Conservation (phyloP, 1,140 invertebrate genomes). For the Hestina assimilis region DNA sequence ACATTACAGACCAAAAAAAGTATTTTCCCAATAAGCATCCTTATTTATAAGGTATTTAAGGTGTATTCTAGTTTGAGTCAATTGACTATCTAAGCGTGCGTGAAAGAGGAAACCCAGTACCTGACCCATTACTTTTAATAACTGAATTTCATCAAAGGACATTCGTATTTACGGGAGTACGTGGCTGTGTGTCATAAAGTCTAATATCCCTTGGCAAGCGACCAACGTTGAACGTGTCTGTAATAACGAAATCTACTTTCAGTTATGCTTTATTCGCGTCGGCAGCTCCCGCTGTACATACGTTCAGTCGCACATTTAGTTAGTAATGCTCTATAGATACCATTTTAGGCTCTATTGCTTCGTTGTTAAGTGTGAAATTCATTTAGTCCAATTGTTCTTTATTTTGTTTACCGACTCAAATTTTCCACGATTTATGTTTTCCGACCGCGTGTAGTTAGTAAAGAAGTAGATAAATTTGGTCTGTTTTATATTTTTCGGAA, state of each 20-base stretch:
- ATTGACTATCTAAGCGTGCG: conserved; percentile 11
- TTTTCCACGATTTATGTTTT: conserved; percentile 2
- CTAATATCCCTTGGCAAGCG: conserved; percentile 35
- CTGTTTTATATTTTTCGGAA: not conserved
- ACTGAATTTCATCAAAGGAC: conserved; percentile 31
- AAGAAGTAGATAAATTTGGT: not conserved
- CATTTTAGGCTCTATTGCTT: not conserved
- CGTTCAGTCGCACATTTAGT: conserved; percentile 14
- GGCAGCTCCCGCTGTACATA: conserved; percentile 32
- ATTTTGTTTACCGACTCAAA: conserved; percentile 13
- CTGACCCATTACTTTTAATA: conserved; percentile 38
- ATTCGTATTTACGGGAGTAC: conserved; percentile 27
- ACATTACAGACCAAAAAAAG: not conserved
- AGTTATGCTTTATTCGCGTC: conserved; percentile 41
- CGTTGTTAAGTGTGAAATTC: not conserved
- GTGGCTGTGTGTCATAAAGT: conserved; percentile 27
- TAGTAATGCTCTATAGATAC: not conserved
- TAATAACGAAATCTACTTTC: conserved; percentile 50
- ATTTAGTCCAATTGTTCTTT: not conserved
- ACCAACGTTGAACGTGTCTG: conserved; percentile 35
- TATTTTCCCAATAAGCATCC: not conserved
- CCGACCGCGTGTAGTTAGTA: not conserved
- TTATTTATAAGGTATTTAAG: not conserved
- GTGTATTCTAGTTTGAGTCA: conserved; percentile 7
- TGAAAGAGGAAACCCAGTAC: conserved; percentile 19